Evolutionary conservation across 92 coral and sea anemone species (phyloP), one percentile per base, ranked within the genome.

Genomic region (Plumapathes pennacea): DNA sequence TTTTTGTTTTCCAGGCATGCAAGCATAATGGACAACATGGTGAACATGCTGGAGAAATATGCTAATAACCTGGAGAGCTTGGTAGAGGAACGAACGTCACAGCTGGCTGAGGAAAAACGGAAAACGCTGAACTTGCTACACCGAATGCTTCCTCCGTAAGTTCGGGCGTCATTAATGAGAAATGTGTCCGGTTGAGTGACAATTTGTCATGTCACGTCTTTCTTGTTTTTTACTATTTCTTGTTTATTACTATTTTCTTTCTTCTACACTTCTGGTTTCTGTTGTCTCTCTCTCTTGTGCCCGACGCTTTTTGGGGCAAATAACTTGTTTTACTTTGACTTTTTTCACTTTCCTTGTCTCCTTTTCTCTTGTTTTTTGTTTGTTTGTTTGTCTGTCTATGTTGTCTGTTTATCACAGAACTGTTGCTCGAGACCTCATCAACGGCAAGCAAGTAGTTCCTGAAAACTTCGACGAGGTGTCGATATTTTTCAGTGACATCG

Each of bases 131-230:
- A 89, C 39, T 49, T 92, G 23, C 52, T 92, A 13, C 90, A 92
- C 63, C 72, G 96, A 56, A 92, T 92, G 98, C 54, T 92, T 38
- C 98, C 98, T 34, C 94, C 98, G 98, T 92, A 54, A 92, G 98
- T 72, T 63, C 8, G 13, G 10, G 32, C 28, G 5, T 1, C 3
- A 40, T 40, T n/a, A 2, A 1, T 5, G 4, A 0, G 12, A 0
- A 22, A 15, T 11, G 6, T 51, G 37, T 26, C 9, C 7, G 29
- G 29, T 28, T 22, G n/a, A 4, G 14, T 24, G 17, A 2, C 4
- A 42, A 10, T 9, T 6, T 9, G 21, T 18, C 21, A 18, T 10
- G 6, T 9, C 21, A 44, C 50, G 10, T 10, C 50, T 39, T 14
- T 1, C 50, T 11, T 27, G 29, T 25, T 57, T 10, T 40, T 20